Percentiles rank a stretch among this genome's conserved stretches.
phyloP scores from a whole-genome alignment of 1,140 invertebrate genomes.

The Nasonia vitripennis region DNA sequence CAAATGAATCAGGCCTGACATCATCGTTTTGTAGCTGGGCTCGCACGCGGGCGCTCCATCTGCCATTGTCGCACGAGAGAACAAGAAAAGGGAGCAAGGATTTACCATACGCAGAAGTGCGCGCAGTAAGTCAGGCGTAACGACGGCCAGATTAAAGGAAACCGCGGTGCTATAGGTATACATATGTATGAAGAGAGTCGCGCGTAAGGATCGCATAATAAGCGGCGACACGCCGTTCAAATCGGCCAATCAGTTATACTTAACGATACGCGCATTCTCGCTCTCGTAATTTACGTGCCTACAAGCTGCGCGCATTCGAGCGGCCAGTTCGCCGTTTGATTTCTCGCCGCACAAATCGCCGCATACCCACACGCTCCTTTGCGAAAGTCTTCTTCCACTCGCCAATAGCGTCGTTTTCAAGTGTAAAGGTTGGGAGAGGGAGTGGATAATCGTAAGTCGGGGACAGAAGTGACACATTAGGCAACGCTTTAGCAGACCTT shows the following conservation, averaged over 20 bases:
- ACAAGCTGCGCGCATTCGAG: constrained; percentile 1
- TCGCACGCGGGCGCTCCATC: neutral
- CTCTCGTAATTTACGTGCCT: constrained; percentile 45
- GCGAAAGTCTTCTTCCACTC: neutral
- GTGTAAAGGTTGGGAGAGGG: too few species aligned
- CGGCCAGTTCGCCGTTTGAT: constrained; percentile 13
- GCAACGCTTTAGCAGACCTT: too few species aligned
- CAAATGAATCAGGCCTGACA: constrained; percentile 24
- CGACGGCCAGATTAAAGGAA: constrained; percentile 46
- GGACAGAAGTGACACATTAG: too few species aligned
- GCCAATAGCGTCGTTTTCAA: neutral
- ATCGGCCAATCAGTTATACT: constrained; percentile 49
- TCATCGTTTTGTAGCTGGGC: constrained; percentile 1
- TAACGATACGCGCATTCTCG: constrained; percentile 47
- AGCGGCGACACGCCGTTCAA: constrained; percentile 16
- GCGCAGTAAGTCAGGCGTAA: constrained; percentile 29
- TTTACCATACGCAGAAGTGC: constrained; percentile 12
- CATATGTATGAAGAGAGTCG: neutral
- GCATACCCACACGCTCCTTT: neutral
- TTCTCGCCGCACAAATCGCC: constrained; percentile 31
- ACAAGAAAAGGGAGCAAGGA: constrained; percentile 7
- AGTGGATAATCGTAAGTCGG: too few species aligned
- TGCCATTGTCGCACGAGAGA: neutral
- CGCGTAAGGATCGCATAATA: constrained; percentile 28
- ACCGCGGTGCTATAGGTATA: neutral